phyloP scores from a whole-genome alignment of 2,797 vertebrate genomes.

The Darevskia mixta region DNA sequence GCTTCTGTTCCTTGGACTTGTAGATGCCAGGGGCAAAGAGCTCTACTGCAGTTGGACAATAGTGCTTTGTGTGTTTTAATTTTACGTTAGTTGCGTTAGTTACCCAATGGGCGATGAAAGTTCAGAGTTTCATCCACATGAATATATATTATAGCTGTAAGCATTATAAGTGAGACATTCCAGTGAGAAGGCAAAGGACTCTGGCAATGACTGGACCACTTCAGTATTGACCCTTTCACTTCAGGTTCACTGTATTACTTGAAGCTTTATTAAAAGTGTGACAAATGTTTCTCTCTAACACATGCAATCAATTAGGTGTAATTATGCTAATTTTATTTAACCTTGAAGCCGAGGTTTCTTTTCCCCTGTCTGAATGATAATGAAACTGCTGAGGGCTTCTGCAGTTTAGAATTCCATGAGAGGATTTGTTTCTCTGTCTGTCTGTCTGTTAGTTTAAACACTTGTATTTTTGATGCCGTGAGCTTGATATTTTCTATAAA shows the following conservation, averaged over 20 bases:
- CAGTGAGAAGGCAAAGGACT: neutral
- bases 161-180: neutral
- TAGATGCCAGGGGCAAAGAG: neutral
- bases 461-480: neutral
- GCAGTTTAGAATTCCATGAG: neutral
- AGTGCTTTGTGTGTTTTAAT: neutral
- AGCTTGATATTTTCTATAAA: neutral
- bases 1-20: neutral
- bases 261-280: neutral
- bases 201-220: neutral
- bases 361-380: neutral
- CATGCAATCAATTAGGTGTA: neutral
- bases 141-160: neutral
- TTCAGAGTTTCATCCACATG: neutral
- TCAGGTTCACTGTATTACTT: conserved; percentile 1
- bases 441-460: neutral
- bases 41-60: neutral
- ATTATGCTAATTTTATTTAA: conserved; percentile 18
- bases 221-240: conserved; percentile 5
- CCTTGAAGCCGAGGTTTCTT: neutral
- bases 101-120: neutral
- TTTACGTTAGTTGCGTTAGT: neutral
- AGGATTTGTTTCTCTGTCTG: neutral
- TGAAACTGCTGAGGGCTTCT: neutral
- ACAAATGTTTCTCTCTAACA: conserved; percentile 6